Evolutionary conservation across 2,113 vertebrate species (phyloP).

Genomic region (Saccopteryx leptura): DNA sequence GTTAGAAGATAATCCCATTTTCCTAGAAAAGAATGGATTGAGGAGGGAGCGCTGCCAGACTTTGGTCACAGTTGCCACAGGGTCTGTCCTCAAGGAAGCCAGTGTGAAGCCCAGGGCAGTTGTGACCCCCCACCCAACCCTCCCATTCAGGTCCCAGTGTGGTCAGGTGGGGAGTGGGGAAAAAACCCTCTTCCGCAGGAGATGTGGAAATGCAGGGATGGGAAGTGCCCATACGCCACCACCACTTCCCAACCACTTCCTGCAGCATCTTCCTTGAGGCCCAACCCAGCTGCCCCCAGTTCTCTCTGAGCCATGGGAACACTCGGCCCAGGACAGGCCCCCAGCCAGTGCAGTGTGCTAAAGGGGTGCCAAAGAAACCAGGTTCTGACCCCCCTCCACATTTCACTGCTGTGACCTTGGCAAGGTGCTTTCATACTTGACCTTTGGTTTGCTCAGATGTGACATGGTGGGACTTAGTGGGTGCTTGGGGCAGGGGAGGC

Average conservation of each 20-base stretch:
- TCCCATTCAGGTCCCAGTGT: rapidly evolving
- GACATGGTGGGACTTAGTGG: not conserved
- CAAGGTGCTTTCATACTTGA: not conserved
- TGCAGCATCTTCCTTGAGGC: not conserved
- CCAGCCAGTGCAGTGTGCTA: rapidly evolving
- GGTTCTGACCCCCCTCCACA: not conserved
- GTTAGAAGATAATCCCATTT: not conserved
- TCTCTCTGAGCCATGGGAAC: not conserved
- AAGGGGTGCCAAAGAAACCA: not conserved
- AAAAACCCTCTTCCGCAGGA: not conserved
- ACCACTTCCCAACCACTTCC: not conserved
- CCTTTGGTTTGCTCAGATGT: not conserved
- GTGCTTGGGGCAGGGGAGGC: not conserved
- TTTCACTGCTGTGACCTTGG: rapidly evolving
- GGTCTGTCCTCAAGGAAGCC: not conserved
- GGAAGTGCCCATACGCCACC: not conserved
- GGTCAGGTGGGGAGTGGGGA: not conserved
- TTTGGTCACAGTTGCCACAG: rapidly evolving
- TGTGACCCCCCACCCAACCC: not conserved
- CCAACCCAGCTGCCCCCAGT: rapidly evolving
- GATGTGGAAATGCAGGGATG: no score
- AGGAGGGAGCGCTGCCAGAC: not conserved
- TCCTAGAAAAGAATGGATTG: not conserved
- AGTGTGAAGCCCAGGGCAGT: rapidly evolving
- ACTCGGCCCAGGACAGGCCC: not conserved